Percentiles rank a stretch among this genome's conserved stretches.
These are phyloP conservation scores for Eumerus sabulonum DNA, from an alignment of 2,888 invertebrate species.

Conservation along the genomic window DNA sequence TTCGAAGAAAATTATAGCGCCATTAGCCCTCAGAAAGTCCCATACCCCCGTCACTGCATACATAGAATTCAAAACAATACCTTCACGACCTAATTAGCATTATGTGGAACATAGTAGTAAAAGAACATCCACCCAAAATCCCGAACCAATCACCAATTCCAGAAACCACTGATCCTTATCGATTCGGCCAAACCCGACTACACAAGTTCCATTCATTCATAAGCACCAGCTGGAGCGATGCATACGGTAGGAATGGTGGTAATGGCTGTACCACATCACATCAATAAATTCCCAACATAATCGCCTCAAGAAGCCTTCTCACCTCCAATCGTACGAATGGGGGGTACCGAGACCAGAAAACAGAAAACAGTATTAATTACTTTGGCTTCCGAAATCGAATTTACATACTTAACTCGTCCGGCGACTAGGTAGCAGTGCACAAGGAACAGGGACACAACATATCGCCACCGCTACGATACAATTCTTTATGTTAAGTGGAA, in stretches of 20 bases:
- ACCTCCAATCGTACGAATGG: conserved; percentile 70
- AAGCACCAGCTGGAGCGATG: conserved; percentile 17
- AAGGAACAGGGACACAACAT: conserved; percentile 24
- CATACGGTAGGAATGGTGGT: conserved; percentile 6
- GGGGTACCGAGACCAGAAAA: conserved; percentile 65
- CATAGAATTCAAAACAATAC: neutral
- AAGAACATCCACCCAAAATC: conserved; percentile 32
- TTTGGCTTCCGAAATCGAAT: conserved; percentile 79
- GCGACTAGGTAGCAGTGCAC: conserved; percentile 22
- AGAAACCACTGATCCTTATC: conserved; percentile 58
- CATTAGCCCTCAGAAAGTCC: conserved; percentile 30
- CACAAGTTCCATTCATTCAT: conserved; percentile 57
- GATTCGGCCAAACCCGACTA: conserved; percentile 23
- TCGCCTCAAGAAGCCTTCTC: conserved; percentile 75
- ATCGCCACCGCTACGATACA: conserved; percentile 31
- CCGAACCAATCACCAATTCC: conserved; percentile 33
- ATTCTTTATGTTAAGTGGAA: conserved; percentile 77
- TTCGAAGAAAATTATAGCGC: conserved; percentile 66
- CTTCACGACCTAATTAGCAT: conserved; percentile 65
- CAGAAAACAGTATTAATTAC: conserved; percentile 76
- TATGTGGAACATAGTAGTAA: conserved; percentile 30
- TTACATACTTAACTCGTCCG: conserved; percentile 77
- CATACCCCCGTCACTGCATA: neutral
- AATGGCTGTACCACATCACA: conserved; percentile 66
- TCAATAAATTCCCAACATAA: conserved; percentile 76